Conservation (phyloP, 2,888 invertebrate genomes). For the Amphipyra tragopoginis region DNA sequence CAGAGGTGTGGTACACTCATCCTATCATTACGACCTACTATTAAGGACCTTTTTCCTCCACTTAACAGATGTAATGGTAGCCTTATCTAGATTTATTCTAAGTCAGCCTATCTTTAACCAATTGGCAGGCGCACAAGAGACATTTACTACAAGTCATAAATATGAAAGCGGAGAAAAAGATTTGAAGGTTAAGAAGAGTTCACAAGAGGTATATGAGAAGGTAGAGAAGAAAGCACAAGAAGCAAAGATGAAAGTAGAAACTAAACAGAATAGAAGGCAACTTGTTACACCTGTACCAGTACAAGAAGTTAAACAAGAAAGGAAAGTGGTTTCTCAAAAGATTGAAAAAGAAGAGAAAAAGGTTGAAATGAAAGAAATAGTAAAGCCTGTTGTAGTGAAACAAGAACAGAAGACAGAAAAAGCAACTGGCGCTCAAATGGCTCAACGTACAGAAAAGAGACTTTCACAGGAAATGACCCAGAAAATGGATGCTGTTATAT, state of each 20-base stretch:
- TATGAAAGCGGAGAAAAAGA: conserved; percentile 20
- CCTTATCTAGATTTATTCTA: conserved; percentile 79
- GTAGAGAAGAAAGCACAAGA: conserved; percentile 31
- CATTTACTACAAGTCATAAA: conserved; percentile 1
- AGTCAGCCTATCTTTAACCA: conserved; percentile 69
- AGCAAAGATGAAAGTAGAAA: conserved; percentile 25
- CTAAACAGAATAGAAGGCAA: conserved; percentile 21
- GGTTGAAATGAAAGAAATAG: conserved; percentile 47
- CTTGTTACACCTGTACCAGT: conserved; percentile 42
- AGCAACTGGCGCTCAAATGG: conserved; percentile 79
- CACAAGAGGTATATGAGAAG: conserved; percentile 23
- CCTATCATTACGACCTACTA: conserved; percentile 77
- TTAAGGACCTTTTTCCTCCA: conserved; percentile 85
- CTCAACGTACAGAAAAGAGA: conserved; percentile 78
- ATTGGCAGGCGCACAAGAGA: conserved; percentile 5
- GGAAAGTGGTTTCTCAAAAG: conserved; percentile 43
- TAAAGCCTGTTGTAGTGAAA: conserved; percentile 39
- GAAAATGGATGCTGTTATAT: conserved; percentile 81
- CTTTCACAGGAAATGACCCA: conserved; percentile 75
- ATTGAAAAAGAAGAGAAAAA: conserved; percentile 45
- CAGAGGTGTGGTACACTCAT: conserved; percentile 73
- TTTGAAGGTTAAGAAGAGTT: conserved; percentile 15
- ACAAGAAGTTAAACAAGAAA: conserved; percentile 21
- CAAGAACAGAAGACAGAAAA: conserved; percentile 13
- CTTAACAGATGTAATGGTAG: conserved; percentile 86